Evolutionary conservation across 2,113 vertebrate genomes (phyloP).

Genomic region (Eleginops maclovinus): DNA sequence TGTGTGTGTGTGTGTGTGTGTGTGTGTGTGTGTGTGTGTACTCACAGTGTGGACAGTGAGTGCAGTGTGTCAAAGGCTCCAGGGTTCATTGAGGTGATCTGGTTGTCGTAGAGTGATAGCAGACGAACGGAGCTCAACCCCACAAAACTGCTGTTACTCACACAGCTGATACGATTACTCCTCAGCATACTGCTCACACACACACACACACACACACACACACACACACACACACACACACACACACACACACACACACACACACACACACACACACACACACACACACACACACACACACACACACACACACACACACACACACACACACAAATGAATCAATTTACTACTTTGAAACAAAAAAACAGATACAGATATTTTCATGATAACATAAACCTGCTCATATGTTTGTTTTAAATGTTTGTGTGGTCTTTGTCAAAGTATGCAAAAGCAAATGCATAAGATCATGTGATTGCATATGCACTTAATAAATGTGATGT

Average conservation of each 20-base stretch:
- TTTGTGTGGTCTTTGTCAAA: conserved; percentile 8
- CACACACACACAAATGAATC: neutral
- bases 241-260: conserved; percentile 23
- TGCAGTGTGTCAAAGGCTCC: conserved; percentile 96
- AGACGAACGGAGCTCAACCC: conserved; percentile 96
- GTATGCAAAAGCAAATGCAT: conserved; percentile 20
- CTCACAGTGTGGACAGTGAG: conserved; percentile 96
- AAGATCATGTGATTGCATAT: conserved; percentile 35
- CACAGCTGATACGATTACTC: conserved; percentile 96
- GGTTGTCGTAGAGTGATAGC: conserved; percentile 97
- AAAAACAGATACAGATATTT: conserved; percentile 2
- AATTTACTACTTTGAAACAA: neutral
- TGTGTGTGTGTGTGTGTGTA: conserved; percentile 20
- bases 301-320: conserved; percentile 38
- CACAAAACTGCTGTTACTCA: conserved; percentile 95
- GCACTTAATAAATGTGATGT: neutral
- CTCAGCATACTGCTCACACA: conserved; percentile 90
- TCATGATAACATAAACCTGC: conserved; percentile 14
- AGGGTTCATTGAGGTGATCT: conserved; percentile 93
- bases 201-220: conserved; percentile 31
- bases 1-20: neutral
- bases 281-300: conserved; percentile 35
- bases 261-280: conserved; percentile 19
- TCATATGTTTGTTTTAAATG: conserved; percentile 14
- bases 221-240: conserved; percentile 25